These are phyloP conservation scores for Conus canariensis DNA, from an alignment of 2,888 invertebrate genomes.

Conservation along the genomic window DNA sequence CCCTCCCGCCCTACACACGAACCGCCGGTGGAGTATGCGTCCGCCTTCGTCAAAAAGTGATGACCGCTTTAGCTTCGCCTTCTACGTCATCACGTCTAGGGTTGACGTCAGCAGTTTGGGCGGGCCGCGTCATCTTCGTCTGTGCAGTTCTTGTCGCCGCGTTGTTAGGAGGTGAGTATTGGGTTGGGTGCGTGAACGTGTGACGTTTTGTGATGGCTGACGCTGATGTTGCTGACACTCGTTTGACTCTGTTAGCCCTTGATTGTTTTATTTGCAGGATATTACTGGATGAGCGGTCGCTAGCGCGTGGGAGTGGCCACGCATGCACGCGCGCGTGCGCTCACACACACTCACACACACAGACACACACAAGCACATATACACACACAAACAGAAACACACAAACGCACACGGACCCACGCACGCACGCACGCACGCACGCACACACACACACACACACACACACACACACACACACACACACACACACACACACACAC, in stretches of 20 bases:
- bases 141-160: neutral
- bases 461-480: too few species aligned
- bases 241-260: neutral
- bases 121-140: neutral
- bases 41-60: slow-evolving; percentile 31
- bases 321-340: neutral
- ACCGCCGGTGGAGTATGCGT: slow-evolving; percentile 19
- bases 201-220: neutral
- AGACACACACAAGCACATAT: too few species aligned
- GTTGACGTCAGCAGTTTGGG: slow-evolving; percentile 31
- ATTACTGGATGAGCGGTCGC: too few species aligned
- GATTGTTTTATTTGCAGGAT: neutral
- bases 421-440: too few species aligned
- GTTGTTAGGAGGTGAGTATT: slow-evolving; percentile 2
- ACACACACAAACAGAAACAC: too few species aligned
- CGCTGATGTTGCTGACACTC: neutral
- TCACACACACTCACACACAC: too few species aligned
- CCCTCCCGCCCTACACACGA: neutral
- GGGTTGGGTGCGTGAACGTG: neutral
- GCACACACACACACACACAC: too few species aligned
- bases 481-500: too few species aligned
- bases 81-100: slow-evolving; percentile 36
- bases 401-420: too few species aligned
- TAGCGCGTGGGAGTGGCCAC: neutral
- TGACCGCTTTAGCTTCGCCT: slow-evolving; percentile 31